Percentiles rank a stretch among this genome's conserved stretches.
Evolutionary conservation across 2,113 vertebrate genomes (phyloP).

Genomic region (Ochotona curzoniae): DNA sequence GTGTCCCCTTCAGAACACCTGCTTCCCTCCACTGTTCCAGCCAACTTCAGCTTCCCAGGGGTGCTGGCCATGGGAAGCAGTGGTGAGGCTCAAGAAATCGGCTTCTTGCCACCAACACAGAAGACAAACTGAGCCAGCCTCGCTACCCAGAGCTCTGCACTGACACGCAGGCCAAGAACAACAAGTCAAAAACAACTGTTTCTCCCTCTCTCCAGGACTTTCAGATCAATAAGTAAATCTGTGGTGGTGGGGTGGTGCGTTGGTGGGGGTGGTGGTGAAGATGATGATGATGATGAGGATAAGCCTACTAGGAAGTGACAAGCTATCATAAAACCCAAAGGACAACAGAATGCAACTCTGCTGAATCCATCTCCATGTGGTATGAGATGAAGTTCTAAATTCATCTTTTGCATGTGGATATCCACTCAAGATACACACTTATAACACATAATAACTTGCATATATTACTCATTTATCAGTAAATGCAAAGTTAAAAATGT

Average conservation of each 20-base stretch:
- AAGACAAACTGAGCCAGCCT: not conserved
- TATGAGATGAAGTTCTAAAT: not conserved
- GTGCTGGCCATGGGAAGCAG: too few species aligned
- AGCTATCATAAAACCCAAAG: not conserved
- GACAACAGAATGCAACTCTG: not conserved
- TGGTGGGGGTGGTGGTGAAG: too few species aligned
- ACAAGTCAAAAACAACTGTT: too few species aligned
- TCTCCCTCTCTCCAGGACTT: too few species aligned
- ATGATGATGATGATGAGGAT: not conserved
- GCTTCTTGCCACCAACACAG: too few species aligned
- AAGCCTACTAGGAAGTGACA: constrained; percentile 5
- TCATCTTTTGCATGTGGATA: not conserved
- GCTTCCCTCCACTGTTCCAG: too few species aligned
- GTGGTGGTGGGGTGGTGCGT: too few species aligned
- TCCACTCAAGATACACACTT: not conserved
- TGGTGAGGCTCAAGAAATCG: too few species aligned
- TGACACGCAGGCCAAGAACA: not conserved
- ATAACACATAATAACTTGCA: not conserved
- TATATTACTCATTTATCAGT: not conserved
- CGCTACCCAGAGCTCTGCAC: not conserved
- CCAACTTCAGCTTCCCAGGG: too few species aligned
- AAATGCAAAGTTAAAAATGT: not conserved
- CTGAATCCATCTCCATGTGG: not conserved
- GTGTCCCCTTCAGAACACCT: too few species aligned
- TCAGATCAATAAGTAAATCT: too few species aligned